Evolutionary conservation across 2,888 invertebrate species (phyloP), one percentile per base, ranked within the genome.

Genomic region (Acholoe squamosa): DNA sequence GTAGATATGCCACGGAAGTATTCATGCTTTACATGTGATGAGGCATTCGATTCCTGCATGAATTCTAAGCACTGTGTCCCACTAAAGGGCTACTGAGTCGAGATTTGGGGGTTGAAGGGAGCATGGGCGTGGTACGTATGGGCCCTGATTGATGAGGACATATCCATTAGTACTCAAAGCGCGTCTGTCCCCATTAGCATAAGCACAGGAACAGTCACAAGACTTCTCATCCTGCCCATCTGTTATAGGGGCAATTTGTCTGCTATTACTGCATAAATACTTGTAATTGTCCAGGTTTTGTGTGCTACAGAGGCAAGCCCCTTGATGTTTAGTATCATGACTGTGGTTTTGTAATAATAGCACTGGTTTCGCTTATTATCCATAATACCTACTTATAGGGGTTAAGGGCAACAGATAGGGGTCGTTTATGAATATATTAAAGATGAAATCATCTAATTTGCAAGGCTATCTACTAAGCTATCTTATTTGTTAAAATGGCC

Each of bases 181-280:
- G n/a, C n/a, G n/a, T n/a, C n/a, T n/a, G n/a, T n/a, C 61, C 61
- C 19, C 61, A 61, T 61, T 61, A 61, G 61, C 61, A 61, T 61
- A 61, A 61, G 19, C 14, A 61, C 61, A 61, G 61, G 19, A 61
- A 61, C 61, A 61, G 61, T 14, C 12, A 14, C n/a, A 7, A 7
- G 22, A n/a, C 22, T 61, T 0, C 61, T 61, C n/a, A n/a, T n/a
- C 19, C 61, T 61, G 61, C n/a, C 61, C 71, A 71, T 71, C 71
- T 71, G 71, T 71, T 71, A 71, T 71, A 28, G 31, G 71, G 71
- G 71, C 28, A 14, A 71, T 71, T n/a, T 71, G 61, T 43, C 43
- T 61, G 61, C n/a, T 1, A n/a, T 61, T 61, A 61, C n/a, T 61
- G 61, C n/a, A 61, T 61, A 61, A 61, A 61, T 61, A 61, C 22